phyloP scores from a whole-genome alignment of 1,140 invertebrate genomes.

The Heterodera carotae region DNA sequence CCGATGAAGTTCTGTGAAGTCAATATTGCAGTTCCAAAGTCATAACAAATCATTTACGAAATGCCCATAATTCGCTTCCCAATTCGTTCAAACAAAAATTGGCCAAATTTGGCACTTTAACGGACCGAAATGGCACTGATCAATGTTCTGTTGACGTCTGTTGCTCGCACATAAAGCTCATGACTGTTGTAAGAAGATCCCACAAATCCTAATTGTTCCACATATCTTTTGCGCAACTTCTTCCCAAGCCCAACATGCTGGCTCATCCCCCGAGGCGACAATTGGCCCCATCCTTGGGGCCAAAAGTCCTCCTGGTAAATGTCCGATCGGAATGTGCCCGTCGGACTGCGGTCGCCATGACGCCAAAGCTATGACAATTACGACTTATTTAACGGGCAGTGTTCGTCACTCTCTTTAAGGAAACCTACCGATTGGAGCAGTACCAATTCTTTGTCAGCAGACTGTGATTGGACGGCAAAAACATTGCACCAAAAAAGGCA shows the following conservation, averaged over 20 bases:
- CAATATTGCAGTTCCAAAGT: background rate
- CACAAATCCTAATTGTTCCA: slow-evolving; percentile 34
- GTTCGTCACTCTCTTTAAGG: background rate
- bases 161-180: slow-evolving; percentile 41
- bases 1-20: slow-evolving; percentile 40
- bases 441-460: background rate
- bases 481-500: background rate
- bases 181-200: slow-evolving; percentile 33
- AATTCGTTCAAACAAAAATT: too few relatives aligned
- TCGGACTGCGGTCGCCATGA: slow-evolving; percentile 42
- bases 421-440: slow-evolving; percentile 2
- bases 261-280: slow-evolving; percentile 38
- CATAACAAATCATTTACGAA: too few relatives aligned
- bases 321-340: slow-evolving; percentile 37
- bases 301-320: slow-evolving; percentile 35
- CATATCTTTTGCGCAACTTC: slow-evolving; percentile 27
- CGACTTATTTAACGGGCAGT: background rate
- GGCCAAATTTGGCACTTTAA: too few relatives aligned
- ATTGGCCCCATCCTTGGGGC: slow-evolving; percentile 44
- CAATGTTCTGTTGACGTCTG: slow-evolving; percentile 40
- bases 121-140: slow-evolving; percentile 41
- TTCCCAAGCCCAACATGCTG: slow-evolving; percentile 34
- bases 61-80: too few relatives aligned
- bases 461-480: background rate
- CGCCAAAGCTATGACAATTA: slow-evolving; percentile 36